A percentile compares a stretch with the other conserved stretches of the same genome.
Conservation (phyloP, 2,797 vertebrate genomes). For the Phataginus tetradactyla region DNA sequence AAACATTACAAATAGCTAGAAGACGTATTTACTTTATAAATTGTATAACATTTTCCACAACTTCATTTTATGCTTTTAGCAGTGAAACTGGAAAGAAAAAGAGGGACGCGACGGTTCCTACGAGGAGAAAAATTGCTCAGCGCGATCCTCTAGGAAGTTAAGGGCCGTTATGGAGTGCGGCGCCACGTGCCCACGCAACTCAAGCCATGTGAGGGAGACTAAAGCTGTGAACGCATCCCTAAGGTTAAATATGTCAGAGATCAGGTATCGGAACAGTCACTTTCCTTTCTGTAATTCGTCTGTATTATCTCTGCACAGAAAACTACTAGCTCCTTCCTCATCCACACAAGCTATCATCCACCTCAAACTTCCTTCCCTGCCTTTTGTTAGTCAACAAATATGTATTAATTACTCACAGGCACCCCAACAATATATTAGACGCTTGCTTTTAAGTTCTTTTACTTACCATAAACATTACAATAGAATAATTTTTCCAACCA, state of each 20-base stretch:
- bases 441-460: background rate
- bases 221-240: background rate
- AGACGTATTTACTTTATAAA: background rate
- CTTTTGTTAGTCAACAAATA: background rate
- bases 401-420: background rate
- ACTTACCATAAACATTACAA: background rate
- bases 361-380: background rate
- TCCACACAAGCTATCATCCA: background rate
- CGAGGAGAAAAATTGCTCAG: background rate
- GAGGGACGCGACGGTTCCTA: background rate
- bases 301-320: background rate
- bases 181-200: background rate
- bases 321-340: background rate
- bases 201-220: background rate
- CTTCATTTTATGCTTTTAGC: constrained; percentile 16
- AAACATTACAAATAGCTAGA: background rate
- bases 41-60: background rate
- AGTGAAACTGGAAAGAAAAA: background rate
- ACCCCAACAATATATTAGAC: background rate
- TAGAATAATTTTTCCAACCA: constrained; percentile 1
- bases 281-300: background rate
- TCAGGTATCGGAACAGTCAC: background rate
- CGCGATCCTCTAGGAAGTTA: background rate
- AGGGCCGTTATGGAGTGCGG: background rate
- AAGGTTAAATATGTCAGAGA: background rate